Conservation (phyloP, 2,888 invertebrate genomes). For the Sphaerophoria rueppellii region DNA sequence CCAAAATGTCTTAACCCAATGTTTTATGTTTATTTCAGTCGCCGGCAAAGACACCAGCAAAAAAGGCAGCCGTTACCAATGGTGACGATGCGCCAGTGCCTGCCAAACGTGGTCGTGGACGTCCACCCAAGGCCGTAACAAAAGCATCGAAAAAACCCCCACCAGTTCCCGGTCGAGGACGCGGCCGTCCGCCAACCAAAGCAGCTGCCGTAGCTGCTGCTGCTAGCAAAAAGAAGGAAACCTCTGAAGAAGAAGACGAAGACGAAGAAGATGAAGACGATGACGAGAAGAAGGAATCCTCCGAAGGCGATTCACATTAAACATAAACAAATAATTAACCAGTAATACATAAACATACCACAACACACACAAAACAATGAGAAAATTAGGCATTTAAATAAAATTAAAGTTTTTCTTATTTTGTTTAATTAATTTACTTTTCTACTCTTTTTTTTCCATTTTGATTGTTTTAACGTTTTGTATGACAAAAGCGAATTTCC, state of each 20-base stretch:
- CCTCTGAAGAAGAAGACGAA: constrained; percentile 45
- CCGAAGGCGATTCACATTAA: constrained; percentile 52
- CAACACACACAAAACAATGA: constrained; percentile 33
- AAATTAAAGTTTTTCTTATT: constrained; percentile 22
- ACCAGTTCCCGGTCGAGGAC: constrained; percentile 54
- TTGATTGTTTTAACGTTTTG: constrained; percentile 20
- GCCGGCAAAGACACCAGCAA: constrained; percentile 16
- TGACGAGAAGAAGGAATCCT: constrained; percentile 57
- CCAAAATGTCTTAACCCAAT: background rate
- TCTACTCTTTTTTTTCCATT: constrained; percentile 22
- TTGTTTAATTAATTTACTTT: background rate
- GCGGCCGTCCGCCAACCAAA: constrained; percentile 60
- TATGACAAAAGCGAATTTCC: too few relatives aligned
- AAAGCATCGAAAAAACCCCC: constrained; percentile 27
- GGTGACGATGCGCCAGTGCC: constrained; percentile 50
- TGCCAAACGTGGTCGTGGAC: constrained; percentile 63
- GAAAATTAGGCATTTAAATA: constrained; percentile 14
- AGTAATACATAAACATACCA: constrained; percentile 54
- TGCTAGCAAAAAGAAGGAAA: constrained; percentile 41
- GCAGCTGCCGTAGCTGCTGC: background rate
- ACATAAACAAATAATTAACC: constrained; percentile 20
- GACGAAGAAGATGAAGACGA: constrained; percentile 45
- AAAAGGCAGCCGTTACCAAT: constrained; percentile 50
- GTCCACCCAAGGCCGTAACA: constrained; percentile 47
- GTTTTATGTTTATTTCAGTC: background rate